Percentiles rank a stretch among this genome's conserved stretches.
Evolutionary conservation across 2,888 invertebrate genomes (phyloP).

Genomic region (Yponomeuta sedellus): DNA sequence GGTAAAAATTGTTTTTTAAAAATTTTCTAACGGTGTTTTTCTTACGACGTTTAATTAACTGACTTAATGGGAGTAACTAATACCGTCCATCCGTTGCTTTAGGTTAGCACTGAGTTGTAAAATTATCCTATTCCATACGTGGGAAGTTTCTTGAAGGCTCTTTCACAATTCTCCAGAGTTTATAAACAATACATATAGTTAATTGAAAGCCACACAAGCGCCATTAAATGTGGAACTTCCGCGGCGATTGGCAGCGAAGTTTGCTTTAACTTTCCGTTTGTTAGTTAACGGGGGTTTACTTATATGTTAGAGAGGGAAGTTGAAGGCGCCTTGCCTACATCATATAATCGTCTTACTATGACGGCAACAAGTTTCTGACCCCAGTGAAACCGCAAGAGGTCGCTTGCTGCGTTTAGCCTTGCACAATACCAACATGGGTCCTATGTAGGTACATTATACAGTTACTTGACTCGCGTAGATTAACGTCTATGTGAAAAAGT

Average conservation of each 20-base stretch:
- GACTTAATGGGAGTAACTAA: too few species aligned
- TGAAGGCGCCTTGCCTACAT: neutral
- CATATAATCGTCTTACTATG: neutral
- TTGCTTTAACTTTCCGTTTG: conserved; percentile 31
- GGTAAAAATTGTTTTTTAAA: too few species aligned
- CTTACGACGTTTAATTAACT: too few species aligned
- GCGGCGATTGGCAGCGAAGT: conserved; percentile 22
- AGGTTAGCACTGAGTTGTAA: too few species aligned
- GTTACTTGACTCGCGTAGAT: too few species aligned
- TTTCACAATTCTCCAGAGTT: neutral
- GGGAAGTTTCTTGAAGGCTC: too few species aligned
- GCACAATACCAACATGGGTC: neutral
- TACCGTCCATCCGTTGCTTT: too few species aligned
- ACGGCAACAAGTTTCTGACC: conserved; percentile 5
- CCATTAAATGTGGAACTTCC: neutral
- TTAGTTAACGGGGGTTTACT: conserved; percentile 30
- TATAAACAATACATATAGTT: neutral
- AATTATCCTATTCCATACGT: too few species aligned
- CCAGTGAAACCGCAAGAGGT: conserved; percentile 1
- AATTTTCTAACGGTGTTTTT: too few species aligned
- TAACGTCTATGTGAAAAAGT: too few species aligned
- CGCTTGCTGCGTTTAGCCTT: neutral
- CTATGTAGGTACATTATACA: too few species aligned
- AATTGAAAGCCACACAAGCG: neutral
- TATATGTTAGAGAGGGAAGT: conserved; percentile 27